Conservation (phyloP, 2,113 vertebrate species). For the Aegithalos caudatus region DNA sequence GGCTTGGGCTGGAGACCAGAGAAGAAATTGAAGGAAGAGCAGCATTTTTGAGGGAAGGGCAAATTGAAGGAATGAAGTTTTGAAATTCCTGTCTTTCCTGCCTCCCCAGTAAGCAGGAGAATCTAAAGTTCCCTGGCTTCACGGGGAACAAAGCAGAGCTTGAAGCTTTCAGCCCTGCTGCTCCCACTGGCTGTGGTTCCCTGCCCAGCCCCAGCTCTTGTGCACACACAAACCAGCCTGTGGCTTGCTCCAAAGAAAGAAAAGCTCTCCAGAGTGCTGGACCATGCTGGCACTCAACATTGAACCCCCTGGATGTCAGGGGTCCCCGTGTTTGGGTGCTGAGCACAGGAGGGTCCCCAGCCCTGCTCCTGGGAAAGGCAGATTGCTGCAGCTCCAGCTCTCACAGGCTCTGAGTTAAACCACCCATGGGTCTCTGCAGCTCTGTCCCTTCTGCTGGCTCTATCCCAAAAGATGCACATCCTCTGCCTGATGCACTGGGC, state of each 20-base stretch:
- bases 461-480: background rate
- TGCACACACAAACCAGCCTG: background rate
- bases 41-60: slow-evolving; percentile 67
- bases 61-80: slow-evolving; percentile 61
- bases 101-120: slow-evolving; percentile 18
- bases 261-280: background rate
- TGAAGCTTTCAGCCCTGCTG: background rate
- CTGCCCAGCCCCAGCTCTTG: background rate
- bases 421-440: background rate
- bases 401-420: background rate
- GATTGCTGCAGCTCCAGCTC: background rate
- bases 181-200: background rate
- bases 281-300: background rate
- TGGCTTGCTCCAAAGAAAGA: background rate
- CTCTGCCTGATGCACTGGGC: background rate
- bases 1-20: slow-evolving; percentile 41
- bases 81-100: slow-evolving; percentile 64
- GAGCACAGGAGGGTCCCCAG: background rate
- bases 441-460: background rate
- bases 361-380: background rate
- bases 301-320: background rate
- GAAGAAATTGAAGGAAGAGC: slow-evolving; percentile 57
- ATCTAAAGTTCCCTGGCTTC: background rate
- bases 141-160: background rate
- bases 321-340: background rate